Conservation (phyloP, 2,888 invertebrate genomes). For the Eulithis testata region DNA sequence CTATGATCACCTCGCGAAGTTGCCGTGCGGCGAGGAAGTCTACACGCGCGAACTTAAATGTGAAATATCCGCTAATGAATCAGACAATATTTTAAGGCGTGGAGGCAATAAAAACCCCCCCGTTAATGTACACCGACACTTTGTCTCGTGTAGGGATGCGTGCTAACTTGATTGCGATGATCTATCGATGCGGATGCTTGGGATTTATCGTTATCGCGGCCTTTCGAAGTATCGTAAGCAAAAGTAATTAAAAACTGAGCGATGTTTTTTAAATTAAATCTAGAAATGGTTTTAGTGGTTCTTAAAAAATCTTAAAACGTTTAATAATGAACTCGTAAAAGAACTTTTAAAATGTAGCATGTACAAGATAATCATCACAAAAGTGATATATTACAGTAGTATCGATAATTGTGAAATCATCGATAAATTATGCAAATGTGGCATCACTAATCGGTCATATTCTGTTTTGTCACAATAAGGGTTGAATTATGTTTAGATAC, state of each 20-base stretch:
- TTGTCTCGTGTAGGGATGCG: slow-evolving; percentile 75
- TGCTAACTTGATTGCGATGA: slow-evolving; percentile 62
- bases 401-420: slow-evolving; percentile 1
- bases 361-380: too few species aligned
- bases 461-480: slow-evolving; percentile 56
- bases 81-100: slow-evolving; percentile 84
- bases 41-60: slow-evolving; percentile 79
- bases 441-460: slow-evolving; percentile 56
- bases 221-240: slow-evolving; percentile 40
- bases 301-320: too few species aligned
- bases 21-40: slow-evolving; percentile 64
- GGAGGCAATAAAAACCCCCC: slow-evolving; percentile 82
- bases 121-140: slow-evolving; percentile 81
- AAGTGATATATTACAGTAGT: too few species aligned
- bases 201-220: slow-evolving; percentile 17
- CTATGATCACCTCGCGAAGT: slow-evolving; percentile 69
- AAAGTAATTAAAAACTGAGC: too few species aligned
- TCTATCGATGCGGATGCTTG: slow-evolving; percentile 69
- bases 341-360: too few species aligned
- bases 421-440: slow-evolving; percentile 18
- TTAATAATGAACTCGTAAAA: too few species aligned
- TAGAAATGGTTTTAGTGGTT: too few species aligned
- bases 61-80: slow-evolving; percentile 84
- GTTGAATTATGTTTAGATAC: slow-evolving; percentile 64
- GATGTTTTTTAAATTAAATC: too few species aligned